Evolutionary conservation across 2,888 invertebrate species (phyloP).

Genomic region (Nebria salina): DNA sequence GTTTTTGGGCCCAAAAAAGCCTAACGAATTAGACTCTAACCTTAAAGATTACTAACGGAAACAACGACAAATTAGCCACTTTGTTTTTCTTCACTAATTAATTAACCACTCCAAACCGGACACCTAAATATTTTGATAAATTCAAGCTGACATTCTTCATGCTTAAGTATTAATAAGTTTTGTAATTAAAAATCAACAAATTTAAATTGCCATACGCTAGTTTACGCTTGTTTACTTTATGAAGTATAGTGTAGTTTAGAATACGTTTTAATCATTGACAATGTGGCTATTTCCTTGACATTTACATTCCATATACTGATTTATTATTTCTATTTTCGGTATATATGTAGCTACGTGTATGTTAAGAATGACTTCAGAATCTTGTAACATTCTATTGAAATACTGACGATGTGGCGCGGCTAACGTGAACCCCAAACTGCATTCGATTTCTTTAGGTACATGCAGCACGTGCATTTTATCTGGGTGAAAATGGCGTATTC

Average conservation of each 20-base stretch:
- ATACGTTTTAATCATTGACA: background rate
- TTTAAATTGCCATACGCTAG: too few species aligned
- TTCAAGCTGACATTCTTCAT: background rate
- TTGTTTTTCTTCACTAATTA: conserved; percentile 9
- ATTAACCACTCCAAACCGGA: background rate
- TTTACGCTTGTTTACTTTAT: too few species aligned
- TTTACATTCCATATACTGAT: background rate
- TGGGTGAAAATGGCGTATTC: conserved; percentile 20
- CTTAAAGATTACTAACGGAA: background rate
- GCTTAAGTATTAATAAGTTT: too few species aligned
- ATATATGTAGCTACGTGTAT: background rate
- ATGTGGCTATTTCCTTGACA: background rate
- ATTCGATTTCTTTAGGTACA: conserved; percentile 13
- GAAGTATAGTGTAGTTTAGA: too few species aligned
- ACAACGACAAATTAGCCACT: background rate
- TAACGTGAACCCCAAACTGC: conserved; percentile 24
- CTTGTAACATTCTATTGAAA: background rate
- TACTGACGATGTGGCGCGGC: background rate
- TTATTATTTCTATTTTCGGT: conserved; percentile 1
- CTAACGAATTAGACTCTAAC: background rate
- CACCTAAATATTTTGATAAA: background rate
- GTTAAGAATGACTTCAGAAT: background rate
- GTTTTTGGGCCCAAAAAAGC: background rate
- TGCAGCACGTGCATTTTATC: conserved; percentile 30
- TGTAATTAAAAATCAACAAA: too few species aligned